Evolutionary conservation across 2,797 vertebrate genomes (phyloP), one percentile per base, ranked within the genome.

Genomic region (Pterois miles): DNA sequence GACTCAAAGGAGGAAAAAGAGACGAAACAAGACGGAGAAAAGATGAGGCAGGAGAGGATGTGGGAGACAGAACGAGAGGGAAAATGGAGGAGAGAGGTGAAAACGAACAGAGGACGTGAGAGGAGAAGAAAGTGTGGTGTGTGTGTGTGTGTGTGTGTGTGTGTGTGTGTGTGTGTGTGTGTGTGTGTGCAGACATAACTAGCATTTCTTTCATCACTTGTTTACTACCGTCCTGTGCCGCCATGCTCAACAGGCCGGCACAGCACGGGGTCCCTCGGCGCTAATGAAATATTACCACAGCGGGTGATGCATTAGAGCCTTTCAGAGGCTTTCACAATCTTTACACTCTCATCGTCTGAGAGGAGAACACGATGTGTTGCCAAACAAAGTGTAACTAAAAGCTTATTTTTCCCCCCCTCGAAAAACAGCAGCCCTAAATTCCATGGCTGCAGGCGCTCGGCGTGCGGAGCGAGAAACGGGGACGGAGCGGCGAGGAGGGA

Each of bases 371-470:
- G 78, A 86, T 81, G 72, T 88, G 83, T 88, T 91, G 91, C 87
- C 91, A 93, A 89, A 92, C 80, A 71, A 83, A 90, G 85, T 86
- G 74, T 73, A 91, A 88, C 89, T 90, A 90, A 91, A 88, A 88
- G 78, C 73, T 67, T 43, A 65, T 69, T 75, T 57, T n/a, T 46
- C 65, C 64, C 57, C 57, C 59, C 14, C 22, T 43, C 38, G 76
- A 72, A 77, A 85, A 76, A 80, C 73, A 86, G 77, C 82, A 72
- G 71, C 57, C 53, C 66, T 74, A 74, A 88, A 92, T 86, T 90
- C 81, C 88, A 84, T 71, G 84, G 72, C 84, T 78, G 76, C 74
- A 88, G 80, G 82, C 87, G 33, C n/a, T 81, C 31, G 8, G 76
- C 4, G 34, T 33, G 67, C 70, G 62, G 72, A 77, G 53, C 71